phyloP scores from a whole-genome alignment of 1,140 invertebrate genomes.

The Rhizoglyphus robini region DNA sequence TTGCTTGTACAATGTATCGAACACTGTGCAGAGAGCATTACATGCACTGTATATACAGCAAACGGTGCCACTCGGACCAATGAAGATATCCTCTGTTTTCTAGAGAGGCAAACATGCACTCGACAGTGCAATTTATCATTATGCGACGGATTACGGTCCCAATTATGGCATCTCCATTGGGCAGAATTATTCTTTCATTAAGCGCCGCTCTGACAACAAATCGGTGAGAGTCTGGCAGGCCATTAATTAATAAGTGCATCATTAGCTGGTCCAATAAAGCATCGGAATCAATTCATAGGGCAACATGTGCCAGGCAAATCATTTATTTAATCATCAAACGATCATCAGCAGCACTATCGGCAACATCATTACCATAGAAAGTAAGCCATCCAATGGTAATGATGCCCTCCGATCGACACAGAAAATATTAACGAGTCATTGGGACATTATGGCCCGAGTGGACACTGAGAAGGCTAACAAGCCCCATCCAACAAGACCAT shows the following conservation, averaged over 20 bases:
- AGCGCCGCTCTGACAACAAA: too few relatives aligned
- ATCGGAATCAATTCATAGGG: slow-evolving; percentile 6
- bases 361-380: neutral
- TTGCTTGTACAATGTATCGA: too few relatives aligned
- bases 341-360: neutral
- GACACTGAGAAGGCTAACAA: neutral
- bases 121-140: too few relatives aligned
- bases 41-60: too few relatives aligned
- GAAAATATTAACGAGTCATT: neutral
- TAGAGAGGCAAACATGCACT: too few relatives aligned
- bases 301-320: slow-evolving; percentile 6
- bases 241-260: neutral
- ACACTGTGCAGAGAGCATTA: too few relatives aligned
- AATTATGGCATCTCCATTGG: too few relatives aligned
- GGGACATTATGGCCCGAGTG: neutral
- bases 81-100: too few relatives aligned
- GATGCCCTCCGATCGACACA: neutral
- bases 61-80: too few relatives aligned
- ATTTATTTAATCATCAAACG: slow-evolving; percentile 8
- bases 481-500: neutral
- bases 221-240: too few relatives aligned
- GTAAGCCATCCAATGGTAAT: slow-evolving; percentile 11
- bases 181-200: too few relatives aligned
- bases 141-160: too few relatives aligned
- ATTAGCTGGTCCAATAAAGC: neutral